These are phyloP conservation scores for Byasa hedistus DNA, from an alignment of 2,888 invertebrate genomes.

Conservation along the genomic window DNA sequence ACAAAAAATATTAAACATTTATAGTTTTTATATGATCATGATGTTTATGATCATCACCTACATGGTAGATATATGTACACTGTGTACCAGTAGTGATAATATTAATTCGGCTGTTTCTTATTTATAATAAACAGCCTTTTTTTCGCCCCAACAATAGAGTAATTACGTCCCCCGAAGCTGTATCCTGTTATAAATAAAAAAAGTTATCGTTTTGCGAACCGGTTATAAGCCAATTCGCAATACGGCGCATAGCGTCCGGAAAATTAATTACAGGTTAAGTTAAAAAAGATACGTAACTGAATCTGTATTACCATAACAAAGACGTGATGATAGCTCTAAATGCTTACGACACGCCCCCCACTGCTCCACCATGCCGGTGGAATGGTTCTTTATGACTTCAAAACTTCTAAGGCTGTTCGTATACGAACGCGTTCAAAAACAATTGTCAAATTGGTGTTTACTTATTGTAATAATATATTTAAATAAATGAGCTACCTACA, in stretches of 20 bases:
- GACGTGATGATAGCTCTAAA: constrained; percentile 46
- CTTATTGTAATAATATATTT: no score
- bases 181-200: constrained; percentile 8
- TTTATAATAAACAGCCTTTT: no score
- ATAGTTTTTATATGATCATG: no score
- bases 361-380: constrained; percentile 36
- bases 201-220: constrained; percentile 4
- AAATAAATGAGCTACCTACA: no score
- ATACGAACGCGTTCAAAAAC: neutral
- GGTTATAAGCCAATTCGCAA: constrained; percentile 19
- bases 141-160: neutral
- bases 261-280: constrained; percentile 18
- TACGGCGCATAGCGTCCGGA: constrained; percentile 12
- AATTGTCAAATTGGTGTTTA: neutral
- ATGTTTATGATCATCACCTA: no score
- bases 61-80: no score
- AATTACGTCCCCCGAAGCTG: neutral
- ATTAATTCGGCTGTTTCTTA: no score
- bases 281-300: constrained; percentile 13
- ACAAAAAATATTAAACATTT: no score
- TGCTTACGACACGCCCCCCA: constrained; percentile 40
- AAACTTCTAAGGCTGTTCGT: neutral
- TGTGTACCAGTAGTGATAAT: no score
- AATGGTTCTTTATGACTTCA: constrained; percentile 8
- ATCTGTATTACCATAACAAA: constrained; percentile 47